Evolutionary conservation across 1,140 invertebrate species (phyloP).

Genomic region (Lutraria rhynchaena): DNA sequence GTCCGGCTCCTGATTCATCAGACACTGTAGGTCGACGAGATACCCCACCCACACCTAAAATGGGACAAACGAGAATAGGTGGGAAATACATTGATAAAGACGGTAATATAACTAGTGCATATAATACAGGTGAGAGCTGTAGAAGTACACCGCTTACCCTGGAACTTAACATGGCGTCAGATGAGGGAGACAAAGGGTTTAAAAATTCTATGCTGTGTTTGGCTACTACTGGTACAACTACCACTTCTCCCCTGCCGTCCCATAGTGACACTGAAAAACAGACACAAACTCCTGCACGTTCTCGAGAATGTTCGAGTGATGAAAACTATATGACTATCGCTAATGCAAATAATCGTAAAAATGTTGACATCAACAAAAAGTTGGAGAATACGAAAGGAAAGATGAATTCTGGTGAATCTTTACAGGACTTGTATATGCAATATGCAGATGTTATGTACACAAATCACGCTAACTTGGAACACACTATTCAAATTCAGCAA

Average conservation of each 20-base stretch:
- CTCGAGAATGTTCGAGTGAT: conserved; percentile 71
- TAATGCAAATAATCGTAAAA: conserved; percentile 56
- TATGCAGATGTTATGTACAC: conserved; percentile 87
- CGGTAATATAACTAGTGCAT: conserved; percentile 84
- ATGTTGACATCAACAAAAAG: conserved; percentile 44
- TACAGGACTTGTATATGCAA: conserved; percentile 79
- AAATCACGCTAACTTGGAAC: conserved; percentile 88
- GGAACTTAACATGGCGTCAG: conserved; percentile 84
- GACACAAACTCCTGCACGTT: conserved; percentile 77
- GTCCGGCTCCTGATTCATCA: conserved; percentile 26
- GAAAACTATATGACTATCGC: conserved; percentile 65
- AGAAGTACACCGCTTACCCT: conserved; percentile 87
- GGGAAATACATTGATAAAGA: conserved; percentile 64
- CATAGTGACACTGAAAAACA: conserved; percentile 79
- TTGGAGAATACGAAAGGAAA: conserved; percentile 61
- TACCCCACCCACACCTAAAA: conserved; percentile 61
- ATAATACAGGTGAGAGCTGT: conserved; percentile 89
- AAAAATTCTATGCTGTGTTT: conserved; percentile 80
- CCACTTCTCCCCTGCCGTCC: conserved; percentile 67
- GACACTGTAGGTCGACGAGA: conserved; percentile 63
- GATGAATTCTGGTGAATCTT: conserved; percentile 73
- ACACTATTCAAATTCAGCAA: conserved; percentile 89
- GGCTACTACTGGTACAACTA: conserved; percentile 69
- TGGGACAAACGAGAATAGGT: conserved; percentile 55
- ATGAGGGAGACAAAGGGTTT: conserved; percentile 76